phyloP scores from a whole-genome alignment of 2,888 invertebrate species.

The Nudaria mundana region DNA sequence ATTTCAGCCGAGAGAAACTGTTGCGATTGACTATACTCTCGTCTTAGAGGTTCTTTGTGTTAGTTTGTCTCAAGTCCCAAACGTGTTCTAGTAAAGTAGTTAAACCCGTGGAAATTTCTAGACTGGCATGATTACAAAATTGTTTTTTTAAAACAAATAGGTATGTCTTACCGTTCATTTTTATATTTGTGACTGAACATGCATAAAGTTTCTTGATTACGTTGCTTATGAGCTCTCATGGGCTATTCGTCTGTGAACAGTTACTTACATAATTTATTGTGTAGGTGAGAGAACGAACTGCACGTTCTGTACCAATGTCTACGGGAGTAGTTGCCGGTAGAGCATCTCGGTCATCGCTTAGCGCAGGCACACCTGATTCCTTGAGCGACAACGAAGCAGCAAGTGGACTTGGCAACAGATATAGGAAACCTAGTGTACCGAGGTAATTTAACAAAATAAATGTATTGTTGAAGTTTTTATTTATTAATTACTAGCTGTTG shows the following conservation, averaged over 20 bases:
- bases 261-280: constrained; percentile 15
- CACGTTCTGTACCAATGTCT: constrained; percentile 94
- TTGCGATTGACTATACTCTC: constrained; percentile 55
- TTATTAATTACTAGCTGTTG: no score
- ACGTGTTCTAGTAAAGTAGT: constrained; percentile 47
- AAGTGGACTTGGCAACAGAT: constrained; percentile 85
- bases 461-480: background rate
- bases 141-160: constrained; percentile 12
- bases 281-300: constrained; percentile 96
- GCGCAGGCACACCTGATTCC: constrained; percentile 94
- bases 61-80: constrained; percentile 43
- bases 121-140: constrained; percentile 54
- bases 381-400: constrained; percentile 93
- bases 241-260: no score
- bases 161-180: constrained; percentile 22
- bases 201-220: constrained; percentile 7
- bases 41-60: constrained; percentile 46
- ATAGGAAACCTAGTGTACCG: constrained; percentile 84
- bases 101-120: constrained; percentile 47
- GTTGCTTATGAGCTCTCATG: no score
- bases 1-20: constrained; percentile 63
- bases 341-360: constrained; percentile 88
- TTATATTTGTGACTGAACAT: constrained; percentile 12
- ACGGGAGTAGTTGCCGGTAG: constrained; percentile 77
- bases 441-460: constrained; percentile 44